Base-by-base conservation (phyloP, 1,140 invertebrate genomes). In the Gonioctena quinquepunctata region DNA sequence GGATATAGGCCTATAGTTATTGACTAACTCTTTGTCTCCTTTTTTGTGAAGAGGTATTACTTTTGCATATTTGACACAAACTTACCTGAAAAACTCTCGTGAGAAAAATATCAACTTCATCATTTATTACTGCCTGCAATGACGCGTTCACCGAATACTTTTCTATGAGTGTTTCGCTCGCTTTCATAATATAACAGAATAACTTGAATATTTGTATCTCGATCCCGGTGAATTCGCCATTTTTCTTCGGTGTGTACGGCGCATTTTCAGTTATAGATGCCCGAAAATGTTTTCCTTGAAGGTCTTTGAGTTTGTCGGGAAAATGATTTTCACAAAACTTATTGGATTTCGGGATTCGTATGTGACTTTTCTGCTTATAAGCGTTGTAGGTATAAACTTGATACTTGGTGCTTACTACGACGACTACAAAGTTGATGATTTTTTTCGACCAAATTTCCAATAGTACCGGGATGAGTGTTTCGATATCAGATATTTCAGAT, bases 1-100 rank as follows among this genome's bases (percentile, higher is more conserved):
- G n/a, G n/a, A n/a, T n/a, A n/a, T n/a, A n/a, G n/a, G n/a, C n/a
- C n/a, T n/a, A n/a, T n/a, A n/a, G n/a, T n/a, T n/a, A n/a, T n/a
- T n/a, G n/a, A n/a, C n/a, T n/a, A n/a, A n/a, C n/a, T n/a, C n/a
- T n/a, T n/a, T n/a, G n/a, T n/a, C n/a, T n/a, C n/a, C n/a, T n/a
- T n/a, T n/a, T n/a, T n/a, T n/a, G n/a, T n/a, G n/a, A n/a, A n/a
- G n/a, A n/a, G n/a, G n/a, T n/a, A n/a, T n/a, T n/a, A n/a, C n/a
- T n/a, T n/a, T n/a, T n/a, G n/a, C n/a, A n/a, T n/a, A n/a, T n/a
- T n/a, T n/a, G n/a, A n/a, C n/a, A n/a, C n/a, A n/a, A n/a, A 48
- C 61, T 63, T 25, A 65, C 63, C 8, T 65, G 19, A 28, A 65
- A 52, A 54, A 65, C 26, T 25, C 49, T 65, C 18, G 52, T 6